phyloP scores from a whole-genome alignment of 2,113 vertebrate species.

The Lepisosteus oculatus region DNA sequence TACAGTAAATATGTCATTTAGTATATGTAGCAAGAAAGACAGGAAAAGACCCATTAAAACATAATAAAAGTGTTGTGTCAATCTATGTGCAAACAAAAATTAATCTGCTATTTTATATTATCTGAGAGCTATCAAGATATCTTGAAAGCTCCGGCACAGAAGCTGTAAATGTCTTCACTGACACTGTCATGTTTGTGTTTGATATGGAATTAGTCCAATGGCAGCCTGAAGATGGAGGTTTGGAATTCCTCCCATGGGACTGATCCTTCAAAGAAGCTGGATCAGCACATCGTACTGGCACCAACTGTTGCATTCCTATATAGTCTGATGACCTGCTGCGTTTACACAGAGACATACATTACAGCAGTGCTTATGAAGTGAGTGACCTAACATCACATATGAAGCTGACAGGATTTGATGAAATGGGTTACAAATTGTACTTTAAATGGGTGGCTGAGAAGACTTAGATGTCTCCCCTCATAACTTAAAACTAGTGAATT shows the following conservation, averaged over 20 bases:
- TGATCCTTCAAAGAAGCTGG: slow-evolving; percentile 46
- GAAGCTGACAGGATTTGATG: background rate
- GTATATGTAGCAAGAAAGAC: too few species aligned
- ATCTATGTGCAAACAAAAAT: too few species aligned
- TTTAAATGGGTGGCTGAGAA: too few species aligned
- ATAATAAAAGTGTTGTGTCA: too few species aligned
- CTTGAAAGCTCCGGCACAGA: too few species aligned
- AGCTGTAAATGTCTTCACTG: background rate
- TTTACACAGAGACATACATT: slow-evolving; percentile 38
- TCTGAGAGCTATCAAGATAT: background rate
- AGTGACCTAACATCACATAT: background rate
- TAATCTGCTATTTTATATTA: background rate
- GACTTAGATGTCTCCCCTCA: too few species aligned
- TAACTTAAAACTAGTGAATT: too few species aligned
- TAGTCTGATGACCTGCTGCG: slow-evolving; percentile 47
- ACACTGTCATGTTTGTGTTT: slow-evolving; percentile 1
- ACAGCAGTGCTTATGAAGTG: background rate
- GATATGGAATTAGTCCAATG: slow-evolving; percentile 2
- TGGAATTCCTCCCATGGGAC: slow-evolving; percentile 57
- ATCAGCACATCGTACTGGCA: slow-evolving; percentile 58
- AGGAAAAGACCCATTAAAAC: too few species aligned
- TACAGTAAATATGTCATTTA: too few species aligned
- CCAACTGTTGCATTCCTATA: slow-evolving; percentile 56
- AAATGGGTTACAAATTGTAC: background rate
- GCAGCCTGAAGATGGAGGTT: slow-evolving; percentile 14